Base-by-base conservation (phyloP, 2,888 invertebrate species). In the Melikaiella ostensackeni region DNA sequence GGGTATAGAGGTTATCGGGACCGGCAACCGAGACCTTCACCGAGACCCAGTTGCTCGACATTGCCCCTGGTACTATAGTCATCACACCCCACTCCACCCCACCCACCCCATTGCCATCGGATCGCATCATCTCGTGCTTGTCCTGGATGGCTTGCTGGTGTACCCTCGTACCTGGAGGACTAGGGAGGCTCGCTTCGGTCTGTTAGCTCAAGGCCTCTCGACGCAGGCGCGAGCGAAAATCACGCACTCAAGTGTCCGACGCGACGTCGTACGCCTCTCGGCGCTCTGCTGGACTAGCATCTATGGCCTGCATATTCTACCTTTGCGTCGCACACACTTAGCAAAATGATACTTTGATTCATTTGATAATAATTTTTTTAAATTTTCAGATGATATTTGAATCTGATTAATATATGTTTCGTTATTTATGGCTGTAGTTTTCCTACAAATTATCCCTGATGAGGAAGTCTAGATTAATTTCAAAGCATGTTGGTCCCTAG, bases 41-140 rank as follows among this genome's bases (percentile, higher is more conserved):
- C 80, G 89, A 91, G 90, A 90, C 90, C 89, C 84, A 89, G 87
- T 89, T 89, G 87, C 79, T 89, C 90, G 89, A 89, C 90, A 89
- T 90, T 90, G 90, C 87, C 88, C 89, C 89, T 89, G 90, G 84
- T 81, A 79, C 77, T 79, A 81, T 81, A 77, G 82, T 79, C 74
- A 78, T 27, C 73, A 76, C 74, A 55, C 8, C 21, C 74, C 75
- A 74, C 70, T 73, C 75, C 46, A 74, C 78, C 63, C 64, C 64
- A 42, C 64, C 42, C 27, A 74, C 61, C 35, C 38, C 35, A 61
- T 19, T 11, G 35, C 57, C 24, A 24, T 57, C 24, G 57, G 24
- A 13, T 24, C 24, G 57, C 62, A 42, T 16, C 42, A 16, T 42
- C 42, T 42, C 42, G 42, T 42, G 42, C 42, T 16, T 16, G 16